phyloP scores from a whole-genome alignment of 2,113 vertebrate genomes.

The Hyperopisus bebe region DNA sequence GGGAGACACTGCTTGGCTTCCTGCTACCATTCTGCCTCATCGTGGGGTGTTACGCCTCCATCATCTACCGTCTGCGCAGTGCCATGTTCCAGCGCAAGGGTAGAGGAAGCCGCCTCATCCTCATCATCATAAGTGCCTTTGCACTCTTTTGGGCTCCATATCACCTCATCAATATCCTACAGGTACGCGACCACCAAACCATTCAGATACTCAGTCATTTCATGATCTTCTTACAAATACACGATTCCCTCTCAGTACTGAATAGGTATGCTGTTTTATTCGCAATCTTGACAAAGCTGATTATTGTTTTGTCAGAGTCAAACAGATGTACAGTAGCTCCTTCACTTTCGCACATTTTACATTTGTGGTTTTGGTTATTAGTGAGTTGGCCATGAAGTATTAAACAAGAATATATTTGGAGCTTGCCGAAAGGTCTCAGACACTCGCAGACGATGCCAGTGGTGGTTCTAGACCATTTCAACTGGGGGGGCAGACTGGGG shows the following conservation, averaged over 20 bases:
- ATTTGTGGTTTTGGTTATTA: not conserved
- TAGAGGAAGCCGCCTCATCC: constrained; percentile 66
- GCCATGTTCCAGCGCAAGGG: constrained; percentile 57
- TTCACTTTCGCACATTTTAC: not conserved
- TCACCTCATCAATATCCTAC: constrained; percentile 70
- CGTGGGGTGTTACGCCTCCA: constrained; percentile 62
- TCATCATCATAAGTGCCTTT: constrained; percentile 68
- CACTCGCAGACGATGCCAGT: too few relatives aligned
- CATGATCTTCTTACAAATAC: not conserved
- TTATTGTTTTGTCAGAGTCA: not conserved
- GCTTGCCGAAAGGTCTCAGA: not conserved
- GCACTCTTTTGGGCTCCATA: constrained; percentile 75
- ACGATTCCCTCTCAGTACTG: not conserved
- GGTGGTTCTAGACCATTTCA: too few relatives aligned
- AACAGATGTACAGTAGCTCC: not conserved
- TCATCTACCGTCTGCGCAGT: constrained; percentile 61
- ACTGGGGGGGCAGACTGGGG: too few relatives aligned
- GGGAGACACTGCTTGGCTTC: constrained; percentile 72
- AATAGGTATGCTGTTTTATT: not conserved
- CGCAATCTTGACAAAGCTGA: not conserved
- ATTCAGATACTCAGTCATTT: not conserved
- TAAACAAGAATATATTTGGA: not conserved
- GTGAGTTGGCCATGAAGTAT: not conserved
- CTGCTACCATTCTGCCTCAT: constrained; percentile 70
- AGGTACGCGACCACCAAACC: constrained; percentile 45